Conservation (phyloP, 2,113 vertebrate genomes). For the Physeter macrocephalus region DNA sequence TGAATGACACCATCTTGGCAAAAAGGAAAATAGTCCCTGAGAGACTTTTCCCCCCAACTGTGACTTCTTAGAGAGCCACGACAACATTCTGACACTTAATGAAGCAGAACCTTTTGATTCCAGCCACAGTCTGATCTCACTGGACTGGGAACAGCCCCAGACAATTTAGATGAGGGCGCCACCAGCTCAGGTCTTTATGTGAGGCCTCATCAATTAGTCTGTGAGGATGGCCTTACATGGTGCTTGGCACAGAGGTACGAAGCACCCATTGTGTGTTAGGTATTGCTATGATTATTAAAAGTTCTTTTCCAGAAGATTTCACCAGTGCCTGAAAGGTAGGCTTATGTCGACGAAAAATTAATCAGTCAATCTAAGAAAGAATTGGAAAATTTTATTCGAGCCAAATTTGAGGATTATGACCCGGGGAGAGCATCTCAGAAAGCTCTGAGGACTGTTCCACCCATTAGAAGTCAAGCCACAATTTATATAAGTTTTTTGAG, state of each 20-base stretch:
- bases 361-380: no score
- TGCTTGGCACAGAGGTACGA: not conserved
- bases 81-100: not conserved
- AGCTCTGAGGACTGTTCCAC: no score
- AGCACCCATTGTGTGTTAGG: not conserved
- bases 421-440: no score
- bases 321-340: not conserved
- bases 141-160: not conserved
- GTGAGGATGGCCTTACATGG: not conserved
- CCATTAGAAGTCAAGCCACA: no score
- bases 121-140: not conserved
- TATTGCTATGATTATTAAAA: not conserved
- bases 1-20: not conserved
- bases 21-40: not conserved
- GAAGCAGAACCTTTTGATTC: conserved; percentile 27
- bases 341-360: not conserved
- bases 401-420: no score
- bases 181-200: not conserved
- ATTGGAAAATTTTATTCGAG: no score
- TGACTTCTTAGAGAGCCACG: conserved; percentile 40
- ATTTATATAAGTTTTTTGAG: no score
- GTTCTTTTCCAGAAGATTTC: not conserved
- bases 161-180: not conserved
- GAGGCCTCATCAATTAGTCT: not conserved
- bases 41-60: not conserved